Evolutionary conservation across 1,140 invertebrate species (phyloP).

Genomic region (Batillaria attramentaria): DNA sequence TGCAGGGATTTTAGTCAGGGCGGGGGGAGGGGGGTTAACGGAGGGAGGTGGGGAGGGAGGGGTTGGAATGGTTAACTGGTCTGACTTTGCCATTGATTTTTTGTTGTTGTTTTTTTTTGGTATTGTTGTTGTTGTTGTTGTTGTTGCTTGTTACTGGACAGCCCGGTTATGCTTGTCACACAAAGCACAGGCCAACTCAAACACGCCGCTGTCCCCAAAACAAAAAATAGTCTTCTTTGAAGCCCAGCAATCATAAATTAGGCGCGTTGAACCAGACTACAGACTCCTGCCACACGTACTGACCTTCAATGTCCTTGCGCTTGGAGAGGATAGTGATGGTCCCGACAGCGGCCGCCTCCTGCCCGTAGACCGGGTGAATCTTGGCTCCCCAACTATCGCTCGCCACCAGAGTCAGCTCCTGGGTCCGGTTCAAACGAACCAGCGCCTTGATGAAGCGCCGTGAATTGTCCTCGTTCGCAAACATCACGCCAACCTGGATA

Average conservation of each 20-base stretch:
- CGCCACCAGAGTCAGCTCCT: slow-evolving; percentile 81
- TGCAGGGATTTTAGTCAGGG: no score
- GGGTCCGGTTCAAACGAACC: slow-evolving; percentile 67
- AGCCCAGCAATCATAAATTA: background rate
- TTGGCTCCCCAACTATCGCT: slow-evolving; percentile 88
- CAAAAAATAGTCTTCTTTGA: background rate
- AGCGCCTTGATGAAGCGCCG: slow-evolving; percentile 74
- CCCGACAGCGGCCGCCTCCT: slow-evolving; percentile 83
- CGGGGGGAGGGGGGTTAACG: no score
- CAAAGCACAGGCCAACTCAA: no score
- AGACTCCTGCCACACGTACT: no score
- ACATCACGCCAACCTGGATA: slow-evolving; percentile 77
- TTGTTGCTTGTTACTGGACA: no score
- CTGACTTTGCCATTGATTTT: no score
- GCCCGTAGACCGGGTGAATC: slow-evolving; percentile 79
- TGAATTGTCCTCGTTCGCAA: slow-evolving; percentile 84
- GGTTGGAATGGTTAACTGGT: no score
- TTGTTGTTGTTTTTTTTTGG: no score
- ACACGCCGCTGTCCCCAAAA: no score
- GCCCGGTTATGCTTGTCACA: no score
- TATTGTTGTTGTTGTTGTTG: background rate
- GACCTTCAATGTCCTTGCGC: slow-evolving; percentile 63
- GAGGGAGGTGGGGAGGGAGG: no score
- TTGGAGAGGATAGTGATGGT: slow-evolving; percentile 83
- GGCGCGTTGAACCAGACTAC: background rate